Evolutionary conservation across 2,888 invertebrate genomes (phyloP), one percentile per base, ranked within the genome.

Genomic region (Rhagium mordax): DNA sequence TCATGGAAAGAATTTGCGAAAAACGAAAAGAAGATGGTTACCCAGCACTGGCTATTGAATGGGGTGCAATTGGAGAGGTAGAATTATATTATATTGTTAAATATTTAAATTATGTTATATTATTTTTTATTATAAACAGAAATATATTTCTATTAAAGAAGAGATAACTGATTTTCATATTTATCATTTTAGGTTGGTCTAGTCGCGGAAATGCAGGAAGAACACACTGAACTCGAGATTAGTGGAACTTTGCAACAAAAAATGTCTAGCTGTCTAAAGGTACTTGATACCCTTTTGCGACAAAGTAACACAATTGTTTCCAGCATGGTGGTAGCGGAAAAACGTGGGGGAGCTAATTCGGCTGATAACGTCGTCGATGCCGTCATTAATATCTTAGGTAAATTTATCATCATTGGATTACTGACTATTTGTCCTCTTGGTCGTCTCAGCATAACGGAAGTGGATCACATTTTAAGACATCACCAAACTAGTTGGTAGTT

Each of bases 41-140:
- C 0, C 95, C 95, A 0, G 97, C 91, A 0, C 87, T 96, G 72
- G 97, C 97, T 1, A 92, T 98, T 7, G 96, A 98, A 86, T 98
- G 97, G 97, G 97, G 97, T 33, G 96, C 96, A 47, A 91, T 98
- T 64, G 97, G 96, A 66, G 97, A 98, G 87, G 77, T 77, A 57
- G 71, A 48, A 20, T 27, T n/a, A n/a, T n/a, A n/a, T n/a, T n/a
- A n/a, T n/a, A n/a, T n/a, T n/a, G n/a, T n/a, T n/a, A n/a, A n/a
- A n/a, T n/a, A n/a, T n/a, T n/a, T n/a, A n/a, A n/a, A n/a, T n/a
- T n/a, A n/a, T n/a, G n/a, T n/a, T n/a, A n/a, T n/a, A n/a, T n/a
- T n/a, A n/a, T n/a, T n/a, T n/a, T n/a, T n/a, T n/a, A n/a, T n/a
- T n/a, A n/a, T n/a, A n/a, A n/a, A n/a, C n/a, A n/a, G n/a, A n/a